A percentile compares a stretch with the other conserved stretches of the same genome.
phyloP scores from a whole-genome alignment of 1,140 invertebrate species.

The Magallana ariakensis region DNA sequence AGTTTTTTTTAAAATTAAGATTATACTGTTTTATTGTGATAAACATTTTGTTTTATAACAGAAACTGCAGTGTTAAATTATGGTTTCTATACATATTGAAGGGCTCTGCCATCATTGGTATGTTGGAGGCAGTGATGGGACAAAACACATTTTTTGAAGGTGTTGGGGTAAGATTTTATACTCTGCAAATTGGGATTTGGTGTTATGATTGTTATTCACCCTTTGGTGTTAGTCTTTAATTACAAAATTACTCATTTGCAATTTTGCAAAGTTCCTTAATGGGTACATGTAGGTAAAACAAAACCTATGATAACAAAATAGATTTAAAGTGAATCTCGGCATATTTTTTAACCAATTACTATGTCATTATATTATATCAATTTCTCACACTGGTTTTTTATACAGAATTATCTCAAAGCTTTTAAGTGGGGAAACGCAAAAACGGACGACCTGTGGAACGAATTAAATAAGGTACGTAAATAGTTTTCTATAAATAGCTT shows the following conservation, averaged over 20 bases:
- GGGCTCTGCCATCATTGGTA: conserved; percentile 90
- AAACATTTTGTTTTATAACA: too few relatives aligned
- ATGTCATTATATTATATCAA: conserved; percentile 13
- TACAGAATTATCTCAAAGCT: conserved; percentile 72
- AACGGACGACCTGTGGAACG: conserved; percentile 78
- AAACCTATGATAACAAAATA: background rate
- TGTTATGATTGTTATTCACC: too few relatives aligned
- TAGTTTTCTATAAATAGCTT: background rate
- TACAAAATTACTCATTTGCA: too few relatives aligned
- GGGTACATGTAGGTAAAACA: background rate
- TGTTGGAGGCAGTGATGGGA: conserved; percentile 77
- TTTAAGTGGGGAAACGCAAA: conserved; percentile 75
- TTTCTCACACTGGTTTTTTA: conserved; percentile 24
- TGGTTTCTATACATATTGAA: conserved; percentile 46
- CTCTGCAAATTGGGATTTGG: too few relatives aligned
- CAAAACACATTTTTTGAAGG: conserved; percentile 73
- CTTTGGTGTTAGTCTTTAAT: too few relatives aligned
- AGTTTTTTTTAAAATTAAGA: too few relatives aligned
- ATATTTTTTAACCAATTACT: too few relatives aligned
- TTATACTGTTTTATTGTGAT: too few relatives aligned
- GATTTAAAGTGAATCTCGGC: too few relatives aligned
- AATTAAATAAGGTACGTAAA: conserved; percentile 79
- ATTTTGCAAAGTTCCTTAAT: too few relatives aligned
- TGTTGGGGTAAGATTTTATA: conserved; percentile 78
- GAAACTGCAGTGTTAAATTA: background rate